Conservation (phyloP, 2,113 vertebrate species). For the Hirundichthys speculiger region DNA sequence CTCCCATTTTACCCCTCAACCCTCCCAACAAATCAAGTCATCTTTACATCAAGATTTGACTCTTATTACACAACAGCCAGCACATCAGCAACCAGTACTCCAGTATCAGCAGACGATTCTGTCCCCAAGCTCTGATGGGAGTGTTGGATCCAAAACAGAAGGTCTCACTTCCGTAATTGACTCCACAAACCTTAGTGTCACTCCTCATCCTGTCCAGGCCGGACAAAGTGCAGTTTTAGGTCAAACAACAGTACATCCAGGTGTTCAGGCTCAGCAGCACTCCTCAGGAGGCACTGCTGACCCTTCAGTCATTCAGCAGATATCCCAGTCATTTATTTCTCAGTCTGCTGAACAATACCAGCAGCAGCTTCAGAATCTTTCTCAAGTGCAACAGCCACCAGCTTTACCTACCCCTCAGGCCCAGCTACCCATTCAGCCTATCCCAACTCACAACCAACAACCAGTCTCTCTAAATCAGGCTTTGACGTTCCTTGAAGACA, state of each 20-base stretch:
- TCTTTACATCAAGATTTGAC: conserved; percentile 64
- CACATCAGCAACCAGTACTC: conserved; percentile 49
- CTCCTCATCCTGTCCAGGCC: conserved; percentile 56
- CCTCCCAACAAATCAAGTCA: conserved; percentile 58
- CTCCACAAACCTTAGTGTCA: conserved; percentile 34
- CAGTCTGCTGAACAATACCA: conserved; percentile 66
- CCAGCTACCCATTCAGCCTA: conserved; percentile 57
- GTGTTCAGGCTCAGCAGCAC: conserved; percentile 57
- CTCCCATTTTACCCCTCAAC: conserved; percentile 64
- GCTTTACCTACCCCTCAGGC: conserved; percentile 34
- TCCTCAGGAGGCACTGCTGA: conserved; percentile 36
- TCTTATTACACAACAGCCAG: conserved; percentile 62
- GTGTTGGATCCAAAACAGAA: conserved; percentile 42
- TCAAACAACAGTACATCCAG: conserved; percentile 52
- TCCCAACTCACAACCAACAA: conserved; percentile 53
- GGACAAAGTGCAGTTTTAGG: conserved; percentile 48
- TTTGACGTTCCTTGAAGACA: conserved; percentile 53
- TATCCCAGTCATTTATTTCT: conserved; percentile 48
- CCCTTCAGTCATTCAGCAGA: conserved; percentile 55
- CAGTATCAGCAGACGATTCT: conserved; percentile 69
- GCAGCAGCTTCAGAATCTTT: conserved; percentile 61
- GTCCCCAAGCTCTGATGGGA: conserved; percentile 57
- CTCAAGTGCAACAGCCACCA: conserved; percentile 59
- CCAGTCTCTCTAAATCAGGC: conserved; percentile 40
- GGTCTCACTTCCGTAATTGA: conserved; percentile 37